Percentiles rank a stretch among this genome's conserved stretches.
phyloP scores from a whole-genome alignment of 2,797 vertebrate genomes.

The Rhyacichthys aspro region DNA sequence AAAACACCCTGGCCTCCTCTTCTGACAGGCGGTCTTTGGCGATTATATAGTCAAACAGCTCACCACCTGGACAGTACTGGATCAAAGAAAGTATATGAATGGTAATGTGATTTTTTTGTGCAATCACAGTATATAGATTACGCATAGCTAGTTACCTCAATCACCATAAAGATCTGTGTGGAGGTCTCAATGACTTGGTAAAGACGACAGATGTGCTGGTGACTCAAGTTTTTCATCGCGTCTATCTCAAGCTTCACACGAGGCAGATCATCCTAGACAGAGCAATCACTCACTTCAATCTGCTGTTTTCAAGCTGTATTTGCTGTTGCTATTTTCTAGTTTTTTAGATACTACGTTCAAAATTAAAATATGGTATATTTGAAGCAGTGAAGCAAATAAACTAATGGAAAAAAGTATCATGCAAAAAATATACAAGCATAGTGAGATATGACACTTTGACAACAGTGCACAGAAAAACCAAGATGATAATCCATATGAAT shows the following conservation, averaged over 20 bases:
- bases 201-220: slow-evolving; percentile 91
- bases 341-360: neutral
- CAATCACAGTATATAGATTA: neutral
- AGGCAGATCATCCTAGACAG: slow-evolving; percentile 88
- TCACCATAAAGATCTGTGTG: slow-evolving; percentile 91
- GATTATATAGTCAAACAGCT: slow-evolving; percentile 95
- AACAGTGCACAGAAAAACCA: too few species aligned
- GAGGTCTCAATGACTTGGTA: slow-evolving; percentile 94
- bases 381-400: too few species aligned
- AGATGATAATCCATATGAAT: too few species aligned
- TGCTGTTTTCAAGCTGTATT: neutral
- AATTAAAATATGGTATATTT: too few species aligned
- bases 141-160: slow-evolving; percentile 84
- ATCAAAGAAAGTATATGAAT: slow-evolving; percentile 84
- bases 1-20: slow-evolving; percentile 90
- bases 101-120: neutral
- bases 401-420: too few species aligned
- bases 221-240: slow-evolving; percentile 93
- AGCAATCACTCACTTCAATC: neutral
- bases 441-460: too few species aligned
- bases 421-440: too few species aligned
- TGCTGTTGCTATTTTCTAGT: neutral
- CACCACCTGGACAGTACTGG: slow-evolving; percentile 95
- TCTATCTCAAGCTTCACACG: slow-evolving; percentile 93
- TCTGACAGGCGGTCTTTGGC: slow-evolving; percentile 91